Evolutionary conservation across 2,113 vertebrate species (phyloP).

Genomic region (Salvelinus fontinalis): DNA sequence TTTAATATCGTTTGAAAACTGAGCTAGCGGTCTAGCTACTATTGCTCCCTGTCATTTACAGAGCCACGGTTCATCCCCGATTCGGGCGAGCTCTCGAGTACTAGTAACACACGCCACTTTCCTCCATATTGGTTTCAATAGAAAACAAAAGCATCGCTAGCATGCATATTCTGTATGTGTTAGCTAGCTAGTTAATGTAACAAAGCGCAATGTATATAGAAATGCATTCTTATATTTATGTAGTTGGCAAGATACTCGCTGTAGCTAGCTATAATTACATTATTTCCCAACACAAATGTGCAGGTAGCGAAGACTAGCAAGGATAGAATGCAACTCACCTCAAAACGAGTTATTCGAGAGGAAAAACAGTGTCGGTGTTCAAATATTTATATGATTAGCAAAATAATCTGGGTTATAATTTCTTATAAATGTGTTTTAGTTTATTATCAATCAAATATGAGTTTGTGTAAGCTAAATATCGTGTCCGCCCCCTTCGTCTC

Average conservation of each 20-base stretch:
- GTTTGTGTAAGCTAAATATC: constrained; percentile 19
- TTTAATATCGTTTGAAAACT: background rate
- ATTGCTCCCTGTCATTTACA: background rate
- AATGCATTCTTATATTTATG: background rate
- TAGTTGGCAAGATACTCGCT: background rate
- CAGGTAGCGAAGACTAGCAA: background rate
- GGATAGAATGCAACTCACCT: background rate
- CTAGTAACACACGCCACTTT: background rate
- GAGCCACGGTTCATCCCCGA: background rate
- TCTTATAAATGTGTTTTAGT: too few species aligned
- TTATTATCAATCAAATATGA: background rate
- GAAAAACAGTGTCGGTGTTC: too few species aligned
- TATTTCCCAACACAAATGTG: background rate
- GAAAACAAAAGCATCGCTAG: background rate
- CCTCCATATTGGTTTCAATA: constrained; percentile 8
- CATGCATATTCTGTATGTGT: background rate
- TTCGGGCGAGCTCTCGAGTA: too few species aligned
- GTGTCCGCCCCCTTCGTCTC: constrained; percentile 62
- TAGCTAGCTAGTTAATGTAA: background rate
- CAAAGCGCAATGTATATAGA: background rate
- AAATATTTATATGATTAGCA: too few species aligned
- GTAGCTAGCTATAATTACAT: background rate
- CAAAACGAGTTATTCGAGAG: background rate
- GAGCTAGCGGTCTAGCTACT: too few species aligned
- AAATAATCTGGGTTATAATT: too few species aligned